A percentile compares a stretch with the other conserved stretches of the same genome.
Conservation (phyloP, 2,113 vertebrate species). For the Phalacrocorax brasilianus region DNA sequence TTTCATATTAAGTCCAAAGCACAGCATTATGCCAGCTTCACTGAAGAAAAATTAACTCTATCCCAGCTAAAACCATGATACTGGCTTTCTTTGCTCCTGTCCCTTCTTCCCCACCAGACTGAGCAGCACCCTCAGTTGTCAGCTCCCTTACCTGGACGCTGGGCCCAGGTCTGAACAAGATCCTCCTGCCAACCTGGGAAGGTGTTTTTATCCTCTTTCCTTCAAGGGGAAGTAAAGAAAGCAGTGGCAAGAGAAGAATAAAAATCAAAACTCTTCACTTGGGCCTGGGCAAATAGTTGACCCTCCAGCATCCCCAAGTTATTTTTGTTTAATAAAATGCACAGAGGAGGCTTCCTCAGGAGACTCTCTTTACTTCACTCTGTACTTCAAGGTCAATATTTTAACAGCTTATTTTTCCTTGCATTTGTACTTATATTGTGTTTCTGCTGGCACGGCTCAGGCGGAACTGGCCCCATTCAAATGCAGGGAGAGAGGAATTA, state of each 20-base stretch:
- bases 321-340: slow-evolving; percentile 22
- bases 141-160: not conserved
- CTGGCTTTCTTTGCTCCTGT: not conserved
- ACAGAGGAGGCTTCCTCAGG: not conserved
- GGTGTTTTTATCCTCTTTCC: not conserved
- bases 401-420: slow-evolving; percentile 42
- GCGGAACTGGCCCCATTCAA: not conserved
- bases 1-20: no score
- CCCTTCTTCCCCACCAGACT: not conserved
- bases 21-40: no score
- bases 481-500: not conserved
- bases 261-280: not conserved
- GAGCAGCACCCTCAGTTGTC: not conserved
- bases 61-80: no score
- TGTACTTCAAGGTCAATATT: not conserved
- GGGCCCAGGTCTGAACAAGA: not conserved
- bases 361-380: not conserved
- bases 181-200: not conserved
- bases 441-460: not conserved
- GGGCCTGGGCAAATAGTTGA: not conserved
- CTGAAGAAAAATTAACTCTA: no score
- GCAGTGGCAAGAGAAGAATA: not conserved
- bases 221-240: not conserved
- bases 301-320: not conserved
- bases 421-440: not conserved